phyloP scores from a whole-genome alignment of 2,113 vertebrate species.

The Drymodes brunneopygia region DNA sequence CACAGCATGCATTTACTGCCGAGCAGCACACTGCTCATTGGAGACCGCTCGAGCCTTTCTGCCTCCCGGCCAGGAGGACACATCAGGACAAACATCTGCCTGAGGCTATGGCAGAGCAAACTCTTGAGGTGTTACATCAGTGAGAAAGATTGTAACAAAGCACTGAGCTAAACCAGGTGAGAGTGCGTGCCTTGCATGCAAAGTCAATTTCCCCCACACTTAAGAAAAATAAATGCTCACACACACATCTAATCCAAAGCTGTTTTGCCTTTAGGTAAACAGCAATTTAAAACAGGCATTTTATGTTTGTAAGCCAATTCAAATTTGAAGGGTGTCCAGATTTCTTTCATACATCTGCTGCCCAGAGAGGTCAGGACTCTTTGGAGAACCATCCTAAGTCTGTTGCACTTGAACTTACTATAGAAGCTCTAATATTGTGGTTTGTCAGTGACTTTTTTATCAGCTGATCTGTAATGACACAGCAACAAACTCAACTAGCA shows the following conservation, averaged over 20 bases:
- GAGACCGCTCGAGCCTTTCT: neutral
- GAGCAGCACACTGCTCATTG: neutral
- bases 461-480: neutral
- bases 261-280: neutral
- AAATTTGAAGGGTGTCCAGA: neutral
- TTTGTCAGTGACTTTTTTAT: neutral
- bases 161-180: neutral
- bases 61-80: neutral
- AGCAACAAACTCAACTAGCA: neutral
- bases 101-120: neutral
- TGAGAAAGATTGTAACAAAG: neutral
- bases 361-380: neutral
- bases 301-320: neutral
- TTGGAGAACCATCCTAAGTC: neutral
- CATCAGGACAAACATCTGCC: neutral
- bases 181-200: neutral
- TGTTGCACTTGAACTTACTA: neutral
- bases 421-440: neutral
- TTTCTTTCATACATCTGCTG: neutral
- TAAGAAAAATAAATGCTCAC: neutral
- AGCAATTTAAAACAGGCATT: neutral
- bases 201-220: neutral
- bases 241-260: neutral
- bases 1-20: rapidly evolving
- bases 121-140: neutral